Conservation (phyloP, 2,113 vertebrate species). For the Sinocyclocheilus rhinocerous region DNA sequence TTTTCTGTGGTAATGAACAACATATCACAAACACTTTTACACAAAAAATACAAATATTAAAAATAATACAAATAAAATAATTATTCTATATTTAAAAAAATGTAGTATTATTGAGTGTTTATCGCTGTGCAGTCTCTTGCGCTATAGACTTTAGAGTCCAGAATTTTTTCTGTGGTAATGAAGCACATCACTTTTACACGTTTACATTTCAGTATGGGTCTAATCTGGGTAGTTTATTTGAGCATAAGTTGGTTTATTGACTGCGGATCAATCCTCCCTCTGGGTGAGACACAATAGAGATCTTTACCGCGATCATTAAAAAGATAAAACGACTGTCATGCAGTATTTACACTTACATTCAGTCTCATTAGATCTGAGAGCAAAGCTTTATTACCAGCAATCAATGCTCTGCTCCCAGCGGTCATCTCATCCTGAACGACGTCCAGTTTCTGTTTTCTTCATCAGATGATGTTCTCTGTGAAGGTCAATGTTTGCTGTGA, state of each 20-base stretch:
- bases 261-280: background rate
- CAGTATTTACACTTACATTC: background rate
- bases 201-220: background rate
- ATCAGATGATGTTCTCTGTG: background rate
- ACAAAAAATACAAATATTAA: too few relatives aligned
- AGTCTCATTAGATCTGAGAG: background rate
- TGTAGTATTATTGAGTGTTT: background rate
- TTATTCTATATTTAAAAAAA: too few relatives aligned
- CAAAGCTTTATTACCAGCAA: background rate
- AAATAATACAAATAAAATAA: too few relatives aligned
- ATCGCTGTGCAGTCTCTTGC: background rate
- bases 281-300: background rate
- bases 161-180: background rate
- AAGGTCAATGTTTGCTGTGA: background rate
- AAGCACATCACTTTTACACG: background rate
- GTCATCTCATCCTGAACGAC: too few relatives aligned
- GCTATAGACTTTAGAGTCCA: background rate
- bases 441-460: background rate
- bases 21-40: too few relatives aligned
- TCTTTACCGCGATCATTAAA: constrained; percentile 7
- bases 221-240: background rate
- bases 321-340: background rate
- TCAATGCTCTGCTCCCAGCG: background rate
- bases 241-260: background rate
- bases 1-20: too few relatives aligned